A percentile compares a stretch with the other conserved stretches of the same genome.
Conservation (phyloP, 2,113 vertebrate genomes). For the Columba janthina region DNA sequence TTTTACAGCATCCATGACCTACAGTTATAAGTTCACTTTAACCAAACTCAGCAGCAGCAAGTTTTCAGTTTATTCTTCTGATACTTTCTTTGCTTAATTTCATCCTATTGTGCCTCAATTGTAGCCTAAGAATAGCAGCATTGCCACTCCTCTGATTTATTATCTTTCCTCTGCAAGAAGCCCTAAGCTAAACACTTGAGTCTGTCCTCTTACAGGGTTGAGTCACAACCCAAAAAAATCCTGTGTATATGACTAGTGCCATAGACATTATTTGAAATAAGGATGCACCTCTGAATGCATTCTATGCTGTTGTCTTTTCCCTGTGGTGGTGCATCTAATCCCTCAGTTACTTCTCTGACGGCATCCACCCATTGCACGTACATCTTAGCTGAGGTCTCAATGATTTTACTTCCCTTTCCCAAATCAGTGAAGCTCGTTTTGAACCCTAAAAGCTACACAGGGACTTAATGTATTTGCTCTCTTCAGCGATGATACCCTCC, state of each 20-base stretch:
- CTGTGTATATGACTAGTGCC: not conserved
- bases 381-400: not conserved
- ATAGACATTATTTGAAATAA: not conserved
- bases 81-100: not conserved
- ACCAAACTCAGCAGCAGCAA: not conserved
- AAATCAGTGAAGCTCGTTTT: not conserved
- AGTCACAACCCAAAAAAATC: not conserved
- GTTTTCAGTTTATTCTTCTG: not conserved
- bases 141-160: not conserved
- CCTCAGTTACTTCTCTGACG: not conserved
- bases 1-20: not conserved
- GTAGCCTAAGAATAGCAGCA: not conserved
- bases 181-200: not conserved
- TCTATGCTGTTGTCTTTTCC: not conserved
- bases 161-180: not conserved
- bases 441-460: not conserved
- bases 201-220: not conserved
- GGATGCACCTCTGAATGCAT: not conserved
- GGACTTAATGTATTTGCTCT: not conserved
- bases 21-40: not conserved
- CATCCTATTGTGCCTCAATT: not conserved
- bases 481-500: not conserved
- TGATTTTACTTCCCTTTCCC: not conserved
- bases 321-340: not conserved
- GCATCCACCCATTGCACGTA: not conserved